Conservation (phyloP, 2,888 invertebrate species). For the Diogma glabrata region DNA sequence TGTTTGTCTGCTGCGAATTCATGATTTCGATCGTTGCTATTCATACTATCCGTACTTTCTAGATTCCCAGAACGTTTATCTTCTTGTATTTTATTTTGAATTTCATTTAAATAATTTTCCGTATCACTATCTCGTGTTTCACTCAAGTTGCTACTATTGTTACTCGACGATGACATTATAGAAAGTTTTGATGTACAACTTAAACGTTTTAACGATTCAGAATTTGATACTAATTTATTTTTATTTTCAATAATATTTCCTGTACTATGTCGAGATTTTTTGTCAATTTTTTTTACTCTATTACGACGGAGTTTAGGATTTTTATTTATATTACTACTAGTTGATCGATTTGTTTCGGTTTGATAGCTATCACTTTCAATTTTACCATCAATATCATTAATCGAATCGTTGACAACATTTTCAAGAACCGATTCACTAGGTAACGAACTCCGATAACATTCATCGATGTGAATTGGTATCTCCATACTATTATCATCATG, state of each 20-base stretch:
- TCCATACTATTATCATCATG: slow-evolving; percentile 29
- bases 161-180: slow-evolving; percentile 33
- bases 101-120: slow-evolving; percentile 26
- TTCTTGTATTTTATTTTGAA: slow-evolving; percentile 30
- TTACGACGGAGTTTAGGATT: slow-evolving; percentile 21
- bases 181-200: slow-evolving; percentile 36
- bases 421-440: not conserved
- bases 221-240: slow-evolving; percentile 13
- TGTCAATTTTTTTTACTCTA: slow-evolving; percentile 21
- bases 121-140: slow-evolving; percentile 20
- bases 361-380: slow-evolving; percentile 21
- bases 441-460: slow-evolving; percentile 42
- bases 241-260: slow-evolving; percentile 21
- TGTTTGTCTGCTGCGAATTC: slow-evolving; percentile 9
- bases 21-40: slow-evolving; percentile 13
- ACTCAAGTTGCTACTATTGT: slow-evolving; percentile 6
- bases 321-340: not conserved
- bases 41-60: slow-evolving; percentile 25
- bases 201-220: slow-evolving; percentile 26
- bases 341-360: slow-evolving; percentile 6
- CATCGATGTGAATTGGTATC: slow-evolving; percentile 51
- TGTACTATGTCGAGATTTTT: slow-evolving; percentile 12
- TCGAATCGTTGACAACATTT: slow-evolving; percentile 39
- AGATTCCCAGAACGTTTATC: slow-evolving; percentile 16
- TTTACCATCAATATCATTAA: slow-evolving; percentile 40